Base-by-base conservation (phyloP, 1,140 invertebrate genomes). In the Drosophila dunni region DNA sequence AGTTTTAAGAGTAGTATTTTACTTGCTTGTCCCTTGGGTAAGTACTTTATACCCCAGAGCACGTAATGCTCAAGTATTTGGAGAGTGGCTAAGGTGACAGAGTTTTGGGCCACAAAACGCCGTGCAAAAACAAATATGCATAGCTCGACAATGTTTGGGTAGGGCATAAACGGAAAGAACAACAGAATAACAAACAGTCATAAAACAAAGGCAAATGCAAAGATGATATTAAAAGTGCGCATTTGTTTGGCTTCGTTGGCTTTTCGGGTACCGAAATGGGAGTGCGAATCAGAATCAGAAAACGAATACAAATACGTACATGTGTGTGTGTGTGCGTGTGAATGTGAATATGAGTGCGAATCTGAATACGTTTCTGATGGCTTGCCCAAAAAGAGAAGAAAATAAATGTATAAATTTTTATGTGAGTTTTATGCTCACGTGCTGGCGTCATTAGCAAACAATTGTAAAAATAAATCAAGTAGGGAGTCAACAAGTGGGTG, bases 401-500 rank as follows among this genome's bases (percentile, higher is more conserved):
- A 29, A 29, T 29, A 29, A 29, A 29, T 29, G 24, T 29, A 29
- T 29, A 29, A 29, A 29, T 29, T 64, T 78, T 85, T 85, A 85
- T 85, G 65, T 33, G 68, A 71, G 45, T 88, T 83, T 79, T 88
- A 86, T 88, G 83, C 83, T 88, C 83, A 88, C 83, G 83, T 86
- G 83, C 40, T 79, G 70, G 40, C 69, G 61, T 75, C 57, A 85
- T 72, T 75, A 60, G 45, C 63, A 38, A 29, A 65, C 33, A 51
- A 64, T 56, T 60, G 42, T 1, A 54, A 48, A 46, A n/a, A 50
- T 62, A 64, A 58, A 62, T 1, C 24, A 38, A 13, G 13, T 46
- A 34, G 10, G 17, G 17, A 20, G 17, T 20, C 17, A 20, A 20
- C 17, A 20, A 20, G 2, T 9, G 45, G 7, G 0, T 11, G 8